A percentile compares a stretch with the other conserved stretches of the same genome.
These are phyloP conservation scores for Torymus tubicola DNA, from an alignment of 2,888 invertebrate genomes.

Conservation along the genomic window DNA sequence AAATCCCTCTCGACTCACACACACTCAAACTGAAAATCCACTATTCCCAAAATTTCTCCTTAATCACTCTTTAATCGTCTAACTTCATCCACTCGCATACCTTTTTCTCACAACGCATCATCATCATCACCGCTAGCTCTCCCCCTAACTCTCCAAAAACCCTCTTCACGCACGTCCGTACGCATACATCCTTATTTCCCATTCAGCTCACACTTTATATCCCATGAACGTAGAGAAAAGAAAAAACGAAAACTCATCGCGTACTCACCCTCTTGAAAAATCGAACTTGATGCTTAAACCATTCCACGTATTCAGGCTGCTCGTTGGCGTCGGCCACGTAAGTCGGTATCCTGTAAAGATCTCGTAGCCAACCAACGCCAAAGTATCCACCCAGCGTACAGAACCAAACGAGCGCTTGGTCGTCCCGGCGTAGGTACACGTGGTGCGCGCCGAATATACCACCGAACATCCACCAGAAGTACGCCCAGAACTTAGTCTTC, in stretches of 20 bases:
- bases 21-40: no score
- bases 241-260: conserved; percentile 13
- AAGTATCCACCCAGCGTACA: conserved; percentile 90
- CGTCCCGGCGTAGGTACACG: conserved; percentile 91
- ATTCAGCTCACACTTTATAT: no score
- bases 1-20: no score
- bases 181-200: no score
- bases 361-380: conserved; percentile 91
- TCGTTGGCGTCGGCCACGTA: conserved; percentile 91
- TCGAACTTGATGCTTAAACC: conserved; percentile 81
- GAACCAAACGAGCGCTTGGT: conserved; percentile 94
- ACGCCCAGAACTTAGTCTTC: conserved; percentile 82
- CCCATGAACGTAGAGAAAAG: not conserved
- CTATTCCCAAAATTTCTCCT: no score
- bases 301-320: conserved; percentile 82
- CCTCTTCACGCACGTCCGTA: no score
- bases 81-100: no score
- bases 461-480: conserved; percentile 91
- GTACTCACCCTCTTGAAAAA: conserved; percentile 79
- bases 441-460: conserved; percentile 94
- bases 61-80: no score
- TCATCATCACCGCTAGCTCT: no score
- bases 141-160: no score
- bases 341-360: conserved; percentile 88
- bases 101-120: no score